Evolutionary conservation across 2,888 invertebrate species (phyloP).

Genomic region (Cosmia pyralina): DNA sequence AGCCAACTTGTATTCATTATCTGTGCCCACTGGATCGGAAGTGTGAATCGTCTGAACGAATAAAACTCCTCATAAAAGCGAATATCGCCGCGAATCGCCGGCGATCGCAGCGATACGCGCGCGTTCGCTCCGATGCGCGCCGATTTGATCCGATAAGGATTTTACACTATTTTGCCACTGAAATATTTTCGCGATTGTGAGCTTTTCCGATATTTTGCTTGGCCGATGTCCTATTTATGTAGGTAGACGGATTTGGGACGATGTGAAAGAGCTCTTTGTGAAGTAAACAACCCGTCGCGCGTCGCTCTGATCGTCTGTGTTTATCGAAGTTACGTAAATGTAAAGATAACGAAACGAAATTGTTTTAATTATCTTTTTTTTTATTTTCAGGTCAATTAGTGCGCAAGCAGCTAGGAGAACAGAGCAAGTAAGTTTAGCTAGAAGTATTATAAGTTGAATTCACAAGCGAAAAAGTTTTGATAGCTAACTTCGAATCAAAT

Average conservation of each 20-base stretch:
- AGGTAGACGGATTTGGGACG: slow-evolving; percentile 44
- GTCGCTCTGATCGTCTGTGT: slow-evolving; percentile 8
- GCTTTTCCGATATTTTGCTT: slow-evolving; percentile 59
- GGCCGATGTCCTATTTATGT: slow-evolving; percentile 49
- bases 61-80: slow-evolving; percentile 64
- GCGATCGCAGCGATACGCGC: slow-evolving; percentile 53
- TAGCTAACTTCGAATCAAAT: neutral
- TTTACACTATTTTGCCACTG: slow-evolving; percentile 67
- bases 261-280: slow-evolving; percentile 43
- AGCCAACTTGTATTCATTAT: slow-evolving; percentile 64
- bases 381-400: neutral
- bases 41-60: slow-evolving; percentile 65
- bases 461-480: neutral
- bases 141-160: slow-evolving; percentile 69
- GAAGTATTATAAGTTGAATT: neutral
- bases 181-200: slow-evolving; percentile 63
- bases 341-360: neutral
- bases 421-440: neutral
- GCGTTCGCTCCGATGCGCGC: slow-evolving; percentile 61
- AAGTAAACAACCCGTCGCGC: slow-evolving; percentile 42
- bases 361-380: neutral
- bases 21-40: slow-evolving; percentile 60
- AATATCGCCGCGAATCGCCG: slow-evolving; percentile 64
- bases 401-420: no score
- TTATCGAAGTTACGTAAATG: slow-evolving; percentile 5